Conservation (phyloP, 1,140 invertebrate genomes). For the Sarcophaga peregrina region DNA sequence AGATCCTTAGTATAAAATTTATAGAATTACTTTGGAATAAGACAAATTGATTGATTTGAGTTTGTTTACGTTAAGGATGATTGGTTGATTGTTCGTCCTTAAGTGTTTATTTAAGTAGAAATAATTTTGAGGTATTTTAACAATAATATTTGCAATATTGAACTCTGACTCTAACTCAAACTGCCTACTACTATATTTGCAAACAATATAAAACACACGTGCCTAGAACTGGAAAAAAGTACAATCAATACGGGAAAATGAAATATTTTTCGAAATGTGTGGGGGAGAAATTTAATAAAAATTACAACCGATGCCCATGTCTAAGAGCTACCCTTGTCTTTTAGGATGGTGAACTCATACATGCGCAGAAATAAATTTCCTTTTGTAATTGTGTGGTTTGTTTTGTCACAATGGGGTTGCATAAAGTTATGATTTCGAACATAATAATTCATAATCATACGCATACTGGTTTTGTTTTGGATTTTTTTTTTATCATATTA, state of each 20-base stretch:
- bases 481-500: background rate
- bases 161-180: background rate
- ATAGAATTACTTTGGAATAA: slow-evolving; percentile 12
- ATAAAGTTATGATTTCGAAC: slow-evolving; percentile 27
- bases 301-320: background rate
- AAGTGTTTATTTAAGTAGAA: slow-evolving; percentile 39
- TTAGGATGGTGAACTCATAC: background rate
- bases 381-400: background rate
- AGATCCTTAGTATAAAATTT: no score
- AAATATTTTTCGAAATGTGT: background rate
- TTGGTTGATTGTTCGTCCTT: slow-evolving; percentile 37
- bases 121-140: slow-evolving; percentile 40
- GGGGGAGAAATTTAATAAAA: slow-evolving; percentile 1
- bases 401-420: slow-evolving; percentile 15
- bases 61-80: slow-evolving; percentile 31
- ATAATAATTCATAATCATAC: slow-evolving; percentile 29
- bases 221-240: slow-evolving; percentile 5
- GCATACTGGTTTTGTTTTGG: background rate
- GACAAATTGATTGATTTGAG: slow-evolving; percentile 36
- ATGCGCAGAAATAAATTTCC: slow-evolving; percentile 2
- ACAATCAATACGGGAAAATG: slow-evolving; percentile 20
- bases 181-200: no score
- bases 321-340: background rate
- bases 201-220: background rate
- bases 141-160: slow-evolving; percentile 34